Percentiles rank a stretch among this genome's conserved stretches.
These are phyloP conservation scores for Heteronetta atricapilla DNA, from an alignment of 2,113 vertebrate genomes.

Conservation along the genomic window DNA sequence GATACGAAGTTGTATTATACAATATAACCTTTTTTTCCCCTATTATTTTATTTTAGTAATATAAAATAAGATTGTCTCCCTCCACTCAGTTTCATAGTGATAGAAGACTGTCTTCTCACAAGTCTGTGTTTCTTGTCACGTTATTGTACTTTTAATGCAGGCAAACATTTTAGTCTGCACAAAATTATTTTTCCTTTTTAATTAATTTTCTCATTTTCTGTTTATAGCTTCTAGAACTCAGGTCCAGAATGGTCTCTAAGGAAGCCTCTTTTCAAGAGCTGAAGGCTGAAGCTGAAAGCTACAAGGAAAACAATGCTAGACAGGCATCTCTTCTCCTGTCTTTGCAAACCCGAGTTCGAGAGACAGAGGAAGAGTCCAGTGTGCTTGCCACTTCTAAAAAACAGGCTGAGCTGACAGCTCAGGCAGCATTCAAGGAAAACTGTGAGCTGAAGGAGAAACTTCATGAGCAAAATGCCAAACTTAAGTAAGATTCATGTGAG, in stretches of 20 bases:
- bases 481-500: slow-evolving; percentile 72
- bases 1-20: background rate
- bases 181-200: background rate
- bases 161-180: background rate
- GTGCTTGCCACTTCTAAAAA: slow-evolving; percentile 63
- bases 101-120: background rate
- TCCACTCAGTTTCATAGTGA: background rate
- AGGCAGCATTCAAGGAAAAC: slow-evolving; percentile 71
- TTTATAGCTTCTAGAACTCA: slow-evolving; percentile 76
- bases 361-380: slow-evolving; percentile 75
- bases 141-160: background rate
- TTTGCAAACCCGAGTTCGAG: slow-evolving; percentile 74
- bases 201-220: background rate
- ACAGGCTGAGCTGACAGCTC: slow-evolving; percentile 69
- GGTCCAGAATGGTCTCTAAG: slow-evolving; percentile 73
- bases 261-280: slow-evolving; percentile 77
- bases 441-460: slow-evolving; percentile 72
- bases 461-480: slow-evolving; percentile 59
- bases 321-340: slow-evolving; percentile 77
- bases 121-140: background rate
- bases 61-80: background rate
- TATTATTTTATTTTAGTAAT: background rate
- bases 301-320: slow-evolving; percentile 80
- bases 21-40: background rate
- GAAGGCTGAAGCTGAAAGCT: slow-evolving; percentile 75